phyloP scores from a whole-genome alignment of 2,888 invertebrate genomes.

The Nesidiocoris tenuis region DNA sequence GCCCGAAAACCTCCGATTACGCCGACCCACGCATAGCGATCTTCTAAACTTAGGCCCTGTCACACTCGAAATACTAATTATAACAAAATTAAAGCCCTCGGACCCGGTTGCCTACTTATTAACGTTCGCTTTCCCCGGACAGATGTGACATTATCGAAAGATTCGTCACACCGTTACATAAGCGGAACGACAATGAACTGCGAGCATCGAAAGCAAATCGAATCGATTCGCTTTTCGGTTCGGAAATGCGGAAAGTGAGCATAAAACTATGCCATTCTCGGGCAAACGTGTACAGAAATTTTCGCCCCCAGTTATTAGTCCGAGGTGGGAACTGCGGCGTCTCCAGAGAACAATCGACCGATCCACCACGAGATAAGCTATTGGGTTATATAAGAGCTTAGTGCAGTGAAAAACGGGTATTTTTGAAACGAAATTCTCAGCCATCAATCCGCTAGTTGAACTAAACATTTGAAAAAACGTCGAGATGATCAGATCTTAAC shows the following conservation, averaged over 20 bases:
- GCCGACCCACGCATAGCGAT: neutral
- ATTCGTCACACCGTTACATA: neutral
- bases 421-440: no score
- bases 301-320: neutral
- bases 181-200: neutral
- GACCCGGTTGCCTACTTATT: neutral
- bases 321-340: neutral
- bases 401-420: no score
- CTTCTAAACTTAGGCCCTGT: neutral
- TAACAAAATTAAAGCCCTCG: neutral
- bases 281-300: neutral
- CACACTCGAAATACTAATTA: neutral
- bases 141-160: neutral
- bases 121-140: neutral
- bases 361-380: neutral
- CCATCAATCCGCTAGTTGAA: no score
- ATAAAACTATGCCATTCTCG: neutral
- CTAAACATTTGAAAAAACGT: no score
- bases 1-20: neutral
- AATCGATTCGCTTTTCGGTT: neutral
- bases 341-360: neutral
- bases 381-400: neutral
- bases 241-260: neutral
- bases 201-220: neutral
- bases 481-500: no score